Base-by-base conservation (phyloP, 2,888 invertebrate genomes). In the Rhaphigaster nebulosa region DNA sequence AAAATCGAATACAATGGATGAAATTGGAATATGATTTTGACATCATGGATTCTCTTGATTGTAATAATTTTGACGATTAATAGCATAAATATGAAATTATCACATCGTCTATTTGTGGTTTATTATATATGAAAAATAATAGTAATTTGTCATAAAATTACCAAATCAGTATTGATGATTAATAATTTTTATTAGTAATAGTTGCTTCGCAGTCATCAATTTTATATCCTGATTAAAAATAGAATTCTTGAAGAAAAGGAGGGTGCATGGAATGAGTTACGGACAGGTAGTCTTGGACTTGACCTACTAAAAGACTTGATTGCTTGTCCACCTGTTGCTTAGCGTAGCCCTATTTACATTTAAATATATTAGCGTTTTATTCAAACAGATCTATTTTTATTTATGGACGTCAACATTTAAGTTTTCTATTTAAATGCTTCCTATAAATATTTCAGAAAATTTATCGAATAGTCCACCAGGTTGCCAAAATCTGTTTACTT, bases 261-360 rank as follows among this genome's bases (percentile, higher is more conserved):
- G 34, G 38, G 10, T 38, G 34, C 38, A 20, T 20, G 6, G 34
- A 34, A 38, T 12, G 70, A 76, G 70, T 76, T 23, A 29, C 2
- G 29, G 15, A 29, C 26, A 65, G 3, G 29, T 65, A 4, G 34
- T 34, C 38, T 34, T 34, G 70, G 38, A 76, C 34, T 76, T 76
- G 70, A 76, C 70, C 70, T 38, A 76, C 70, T 76, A 12, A 38
- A n/a, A 76, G 20, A 76, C 38, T 76, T 76, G 70, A 76, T 76
- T 76, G 70, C 70, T 76, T 20, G 70, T 76, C 70, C 70, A 76
- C 70, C 38, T 38, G 70, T 38, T 76, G 70, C 34, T 76, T 34
- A 20, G 38, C 1, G 6, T 8, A 76, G 70, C 8, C 38, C 70
- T 34, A 76, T 34, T 65, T 34, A 34, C 29, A n/a, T 76, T 29